Evolutionary conservation across 2,113 vertebrate species (phyloP), one percentile per base, ranked within the genome.

Genomic region (Ammodytes dubius): DNA sequence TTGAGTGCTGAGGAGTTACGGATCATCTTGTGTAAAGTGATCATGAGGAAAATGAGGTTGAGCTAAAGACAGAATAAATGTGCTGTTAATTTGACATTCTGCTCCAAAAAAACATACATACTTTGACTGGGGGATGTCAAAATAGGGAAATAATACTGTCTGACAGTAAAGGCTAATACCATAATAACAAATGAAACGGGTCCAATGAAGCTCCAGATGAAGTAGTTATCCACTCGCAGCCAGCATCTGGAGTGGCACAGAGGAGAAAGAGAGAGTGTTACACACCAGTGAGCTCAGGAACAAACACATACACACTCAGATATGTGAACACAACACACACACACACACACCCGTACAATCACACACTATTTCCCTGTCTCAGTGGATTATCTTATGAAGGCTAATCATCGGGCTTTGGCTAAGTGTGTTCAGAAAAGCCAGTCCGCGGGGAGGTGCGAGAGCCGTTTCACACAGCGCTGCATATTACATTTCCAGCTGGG

Each of bases 171-270:
- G 27, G 81, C 71, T 93, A 96, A 95, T 94, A 98, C 97, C 97
- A 96, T 96, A 71, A 98, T 97, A 82, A 97, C 95, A 87, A 97
- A 97, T 84, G 97, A 97, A 77, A 98, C 97, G 0, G 97, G 97
- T 70, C 97, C 97, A 39, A 98, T 97, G 94, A 98, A 98, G 88
- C 97, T 97, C 97, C 97, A 98, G 93, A 98, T 97, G 92, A 98
- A 98, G 84, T 98, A 97, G 92, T 97, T 98, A 95, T 98, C 97
- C 90, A 97, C 96, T 65, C 97, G 84, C 86, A 98, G 94, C 97
- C 97, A 98, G 92, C 97, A 98, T 87, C 97, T 98, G 87, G 70
- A 91, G 77, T 70, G 89, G 59, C 66, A 89, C 79, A 89, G 74
- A 87, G 68, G 77, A 91, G 14, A 85, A 27, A 27, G 27, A 68